phyloP scores from a whole-genome alignment of 2,113 vertebrate genomes.

The Centropus unirufus region DNA sequence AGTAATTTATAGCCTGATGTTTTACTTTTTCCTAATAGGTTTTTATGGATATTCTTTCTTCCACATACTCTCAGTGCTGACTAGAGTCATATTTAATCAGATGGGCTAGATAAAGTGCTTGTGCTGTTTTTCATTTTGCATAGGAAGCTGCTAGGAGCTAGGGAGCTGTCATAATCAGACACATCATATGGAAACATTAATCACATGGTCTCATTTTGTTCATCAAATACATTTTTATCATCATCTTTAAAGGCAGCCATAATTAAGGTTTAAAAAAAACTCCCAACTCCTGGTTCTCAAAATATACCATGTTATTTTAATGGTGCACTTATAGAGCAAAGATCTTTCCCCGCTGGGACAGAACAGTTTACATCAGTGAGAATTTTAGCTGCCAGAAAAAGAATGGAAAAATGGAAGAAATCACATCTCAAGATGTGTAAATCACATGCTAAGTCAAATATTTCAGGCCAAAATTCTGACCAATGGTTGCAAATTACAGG shows the following conservation, averaged over 20 bases:
- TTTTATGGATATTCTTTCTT: slow-evolving; percentile 13
- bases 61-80: not conserved
- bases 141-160: not conserved
- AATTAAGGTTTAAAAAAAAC: slow-evolving; percentile 28
- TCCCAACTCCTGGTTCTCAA: slow-evolving; percentile 2
- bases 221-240: slow-evolving; percentile 20
- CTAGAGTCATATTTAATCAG: slow-evolving; percentile 6
- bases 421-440: not conserved
- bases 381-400: not conserved
- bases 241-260: not conserved
- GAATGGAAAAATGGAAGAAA: not conserved
- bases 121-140: not conserved
- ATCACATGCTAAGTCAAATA: not conserved
- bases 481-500: not conserved
- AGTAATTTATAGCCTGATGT: slow-evolving; percentile 11
- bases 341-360: not conserved
- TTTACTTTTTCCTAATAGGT: not conserved
- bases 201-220: slow-evolving; percentile 4
- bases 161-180: slow-evolving; percentile 38
- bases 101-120: not conserved
- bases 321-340: not conserved
- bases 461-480: not conserved
- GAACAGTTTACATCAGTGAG: not conserved
- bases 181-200: slow-evolving; percentile 12
- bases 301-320: slow-evolving; percentile 8